These are phyloP conservation scores for Piaya cayana DNA, from an alignment of 2,113 vertebrate genomes.

Conservation along the genomic window DNA sequence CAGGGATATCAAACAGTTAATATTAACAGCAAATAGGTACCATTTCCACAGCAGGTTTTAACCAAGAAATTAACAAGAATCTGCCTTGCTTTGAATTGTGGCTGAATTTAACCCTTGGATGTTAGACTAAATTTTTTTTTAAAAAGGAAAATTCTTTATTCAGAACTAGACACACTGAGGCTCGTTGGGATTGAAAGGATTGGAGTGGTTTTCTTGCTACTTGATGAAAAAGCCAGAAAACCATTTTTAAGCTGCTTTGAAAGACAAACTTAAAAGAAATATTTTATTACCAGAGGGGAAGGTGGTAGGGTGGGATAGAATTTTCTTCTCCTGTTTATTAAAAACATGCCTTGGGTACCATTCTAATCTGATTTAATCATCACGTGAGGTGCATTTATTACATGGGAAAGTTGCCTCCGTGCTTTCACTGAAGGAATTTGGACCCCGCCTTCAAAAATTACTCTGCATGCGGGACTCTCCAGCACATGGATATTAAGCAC, in stretches of 20 bases:
- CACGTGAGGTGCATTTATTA: constrained; percentile 32
- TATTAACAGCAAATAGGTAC: neutral
- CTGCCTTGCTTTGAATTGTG: neutral
- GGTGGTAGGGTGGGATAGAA: neutral
- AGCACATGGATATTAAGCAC: neutral
- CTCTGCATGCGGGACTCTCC: neutral
- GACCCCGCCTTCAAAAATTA: neutral
- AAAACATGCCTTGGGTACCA: constrained; percentile 35
- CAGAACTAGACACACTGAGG: neutral
- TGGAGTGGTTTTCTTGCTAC: neutral
- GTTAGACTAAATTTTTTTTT: neutral
- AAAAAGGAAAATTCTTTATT: neutral
- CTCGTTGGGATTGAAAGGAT: neutral
- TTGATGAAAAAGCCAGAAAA: constrained; percentile 34
- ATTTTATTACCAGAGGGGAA: constrained; percentile 38
- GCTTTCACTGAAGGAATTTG: constrained; percentile 43
- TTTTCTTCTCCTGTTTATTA: constrained; percentile 53
- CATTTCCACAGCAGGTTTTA: neutral
- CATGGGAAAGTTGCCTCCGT: constrained; percentile 61
- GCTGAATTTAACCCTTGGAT: neutral
- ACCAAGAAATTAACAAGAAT: neutral
- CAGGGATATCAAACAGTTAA: neutral
- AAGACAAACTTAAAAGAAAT: constrained; percentile 52
- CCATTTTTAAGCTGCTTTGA: constrained; percentile 31
- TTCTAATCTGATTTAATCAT: constrained; percentile 56